Conservation (phyloP, 2,113 vertebrate genomes). For the Saguinus imperator region DNA sequence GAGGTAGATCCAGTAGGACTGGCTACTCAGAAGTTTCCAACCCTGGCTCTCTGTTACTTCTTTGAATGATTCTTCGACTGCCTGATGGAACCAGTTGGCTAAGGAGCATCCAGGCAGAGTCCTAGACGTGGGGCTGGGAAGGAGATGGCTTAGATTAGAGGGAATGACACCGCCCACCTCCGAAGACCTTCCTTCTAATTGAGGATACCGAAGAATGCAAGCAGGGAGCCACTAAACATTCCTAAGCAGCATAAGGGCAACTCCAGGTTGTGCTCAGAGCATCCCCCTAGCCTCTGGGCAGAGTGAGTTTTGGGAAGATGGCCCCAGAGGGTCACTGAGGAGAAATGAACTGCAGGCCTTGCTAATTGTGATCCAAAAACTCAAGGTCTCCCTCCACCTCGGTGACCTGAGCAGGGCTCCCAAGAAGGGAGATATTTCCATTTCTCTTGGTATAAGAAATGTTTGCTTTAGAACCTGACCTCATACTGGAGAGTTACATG, state of each 20-base stretch:
- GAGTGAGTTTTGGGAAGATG: too few species aligned
- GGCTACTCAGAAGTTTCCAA: not conserved
- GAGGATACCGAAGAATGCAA: not conserved
- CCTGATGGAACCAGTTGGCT: not conserved
- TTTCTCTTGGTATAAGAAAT: not conserved
- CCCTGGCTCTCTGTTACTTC: not conserved
- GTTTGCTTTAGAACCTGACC: not conserved
- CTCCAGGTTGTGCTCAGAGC: not conserved
- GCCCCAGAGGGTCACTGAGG: not conserved
- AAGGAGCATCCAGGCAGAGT: not conserved
- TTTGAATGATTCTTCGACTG: not conserved
- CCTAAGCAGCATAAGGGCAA: not conserved
- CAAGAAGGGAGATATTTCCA: not conserved
- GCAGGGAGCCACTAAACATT: not conserved
- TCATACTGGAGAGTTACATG: not conserved
- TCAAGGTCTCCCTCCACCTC: not conserved
- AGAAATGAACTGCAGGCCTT: not conserved
- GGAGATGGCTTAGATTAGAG: not conserved
- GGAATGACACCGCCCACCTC: too few species aligned
- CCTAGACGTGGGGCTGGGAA: not conserved
- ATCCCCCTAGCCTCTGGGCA: accelerated
- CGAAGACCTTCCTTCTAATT: not conserved
- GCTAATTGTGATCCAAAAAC: not conserved
- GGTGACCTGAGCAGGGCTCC: not conserved
- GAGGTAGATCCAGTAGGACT: not conserved